Conservation (phyloP, 2,113 vertebrate species). For the Halichoeres trimaculatus region DNA sequence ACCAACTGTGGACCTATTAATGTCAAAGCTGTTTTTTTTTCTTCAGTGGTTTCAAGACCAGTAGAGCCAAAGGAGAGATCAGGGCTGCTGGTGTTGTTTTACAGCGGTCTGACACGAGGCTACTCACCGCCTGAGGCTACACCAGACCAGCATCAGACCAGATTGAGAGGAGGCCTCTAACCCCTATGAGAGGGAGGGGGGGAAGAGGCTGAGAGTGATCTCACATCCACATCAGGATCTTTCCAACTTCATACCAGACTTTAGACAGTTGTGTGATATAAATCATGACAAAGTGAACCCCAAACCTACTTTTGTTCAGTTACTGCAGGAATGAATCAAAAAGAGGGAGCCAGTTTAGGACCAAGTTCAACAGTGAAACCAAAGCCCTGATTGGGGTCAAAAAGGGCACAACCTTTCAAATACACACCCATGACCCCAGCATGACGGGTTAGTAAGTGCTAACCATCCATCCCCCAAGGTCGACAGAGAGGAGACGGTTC, state of each 20-base stretch:
- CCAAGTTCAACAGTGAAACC: slow-evolving; percentile 55
- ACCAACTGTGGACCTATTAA: slow-evolving; percentile 75
- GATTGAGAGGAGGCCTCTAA: slow-evolving; percentile 31
- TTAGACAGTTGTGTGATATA: slow-evolving; percentile 35
- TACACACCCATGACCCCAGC: slow-evolving; percentile 61
- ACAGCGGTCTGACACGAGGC: slow-evolving; percentile 64
- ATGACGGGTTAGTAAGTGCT: slow-evolving; percentile 36
- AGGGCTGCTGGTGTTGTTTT: slow-evolving; percentile 69
- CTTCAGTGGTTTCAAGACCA: slow-evolving; percentile 61
- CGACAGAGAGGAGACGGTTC: slow-evolving; percentile 27
- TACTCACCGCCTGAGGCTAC: slow-evolving; percentile 43
- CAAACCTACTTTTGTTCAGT: slow-evolving; percentile 62
- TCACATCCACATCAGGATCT: slow-evolving; percentile 11
- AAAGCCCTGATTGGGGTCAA: slow-evolving; percentile 73
- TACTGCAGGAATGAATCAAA: slow-evolving; percentile 55
- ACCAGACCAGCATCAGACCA: slow-evolving; percentile 30
- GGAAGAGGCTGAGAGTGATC: slow-evolving; percentile 22
- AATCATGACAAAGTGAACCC: slow-evolving; percentile 35
- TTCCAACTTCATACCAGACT: slow-evolving; percentile 24
- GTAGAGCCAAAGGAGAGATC: slow-evolving; percentile 57
- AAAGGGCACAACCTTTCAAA: slow-evolving; percentile 62
- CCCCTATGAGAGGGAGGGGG: too few species aligned
- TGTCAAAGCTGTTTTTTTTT: slow-evolving; percentile 70
- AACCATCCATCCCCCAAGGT: slow-evolving; percentile 55
- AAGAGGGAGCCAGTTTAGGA: slow-evolving; percentile 72